These are phyloP conservation scores for Luperina nickerlii DNA, from an alignment of 2,888 invertebrate genomes.

Conservation along the genomic window DNA sequence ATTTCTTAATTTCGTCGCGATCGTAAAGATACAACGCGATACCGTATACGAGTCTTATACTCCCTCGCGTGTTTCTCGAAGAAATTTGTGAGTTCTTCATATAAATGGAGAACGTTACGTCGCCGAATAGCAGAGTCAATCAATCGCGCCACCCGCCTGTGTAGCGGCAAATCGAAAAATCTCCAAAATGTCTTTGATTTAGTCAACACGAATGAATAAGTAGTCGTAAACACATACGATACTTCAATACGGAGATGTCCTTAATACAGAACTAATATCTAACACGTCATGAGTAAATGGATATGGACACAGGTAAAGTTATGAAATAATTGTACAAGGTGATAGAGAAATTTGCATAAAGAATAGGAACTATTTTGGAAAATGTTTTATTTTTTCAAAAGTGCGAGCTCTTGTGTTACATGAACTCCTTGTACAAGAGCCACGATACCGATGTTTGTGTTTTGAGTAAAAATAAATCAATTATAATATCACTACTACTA, in stretches of 20 bases:
- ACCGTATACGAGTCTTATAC: constrained; percentile 51
- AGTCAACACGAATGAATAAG: constrained; percentile 67
- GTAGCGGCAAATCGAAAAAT: constrained; percentile 87
- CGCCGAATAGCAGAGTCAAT: constrained; percentile 81
- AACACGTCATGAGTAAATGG: not conserved
- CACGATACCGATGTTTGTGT: not conserved
- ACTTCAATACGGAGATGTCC: constrained; percentile 43
- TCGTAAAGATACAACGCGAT: constrained; percentile 47
- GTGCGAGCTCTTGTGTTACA: not conserved
- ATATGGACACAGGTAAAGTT: not conserved
- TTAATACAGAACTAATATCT: constrained; percentile 20
- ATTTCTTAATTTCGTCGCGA: constrained; percentile 52
- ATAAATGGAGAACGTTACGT: constrained; percentile 84
- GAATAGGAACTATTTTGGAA: not conserved
- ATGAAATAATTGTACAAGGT: not conserved
- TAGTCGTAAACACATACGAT: constrained; percentile 69
- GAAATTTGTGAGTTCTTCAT: constrained; percentile 82
- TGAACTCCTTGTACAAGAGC: not conserved
- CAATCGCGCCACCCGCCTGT: constrained; percentile 82
- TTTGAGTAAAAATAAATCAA: not conserved
- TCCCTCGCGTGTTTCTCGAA: constrained; percentile 69
- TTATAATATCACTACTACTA: too few relatives aligned
- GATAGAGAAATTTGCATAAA: not conserved
- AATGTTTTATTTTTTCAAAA: not conserved
- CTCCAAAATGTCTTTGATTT: constrained; percentile 81